Conservation (phyloP, 2,797 vertebrate species). For the Sardinella longiceps region DNA sequence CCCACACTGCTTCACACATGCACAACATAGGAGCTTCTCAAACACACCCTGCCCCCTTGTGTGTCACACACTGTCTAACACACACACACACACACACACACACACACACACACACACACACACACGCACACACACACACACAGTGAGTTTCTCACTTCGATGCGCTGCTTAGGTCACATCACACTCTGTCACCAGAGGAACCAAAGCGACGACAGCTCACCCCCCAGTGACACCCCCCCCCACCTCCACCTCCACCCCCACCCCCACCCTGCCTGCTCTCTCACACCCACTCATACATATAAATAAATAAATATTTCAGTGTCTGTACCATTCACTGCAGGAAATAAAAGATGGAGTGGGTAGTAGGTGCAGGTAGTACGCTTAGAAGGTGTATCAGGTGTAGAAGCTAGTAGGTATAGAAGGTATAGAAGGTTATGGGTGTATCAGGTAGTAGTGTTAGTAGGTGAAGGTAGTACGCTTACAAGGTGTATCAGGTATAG, state of each 20-base stretch:
- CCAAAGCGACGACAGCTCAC: background rate
- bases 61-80: background rate
- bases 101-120: slow-evolving; percentile 50
- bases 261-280: background rate
- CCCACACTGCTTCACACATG: background rate
- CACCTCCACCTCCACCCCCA: background rate
- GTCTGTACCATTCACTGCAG: background rate
- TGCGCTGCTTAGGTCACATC: slow-evolving; percentile 62
- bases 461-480: no score
- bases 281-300: background rate
- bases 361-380: no score
- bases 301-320: background rate
- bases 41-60: background rate
- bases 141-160: slow-evolving; percentile 74
- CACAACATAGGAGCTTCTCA: background rate
- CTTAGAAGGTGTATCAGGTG: no score
- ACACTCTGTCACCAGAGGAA: slow-evolving; percentile 62
- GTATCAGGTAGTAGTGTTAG: no score
- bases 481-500: no score
- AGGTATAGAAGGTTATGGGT: no score
- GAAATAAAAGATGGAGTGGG: background rate
- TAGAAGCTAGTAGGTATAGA: no score
- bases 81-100: background rate
- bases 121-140: slow-evolving; percentile 66
- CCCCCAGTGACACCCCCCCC: background rate